Percentiles rank a stretch among this genome's conserved stretches.
phyloP scores from a whole-genome alignment of 2,888 invertebrate species.

The Mantis religiosa region DNA sequence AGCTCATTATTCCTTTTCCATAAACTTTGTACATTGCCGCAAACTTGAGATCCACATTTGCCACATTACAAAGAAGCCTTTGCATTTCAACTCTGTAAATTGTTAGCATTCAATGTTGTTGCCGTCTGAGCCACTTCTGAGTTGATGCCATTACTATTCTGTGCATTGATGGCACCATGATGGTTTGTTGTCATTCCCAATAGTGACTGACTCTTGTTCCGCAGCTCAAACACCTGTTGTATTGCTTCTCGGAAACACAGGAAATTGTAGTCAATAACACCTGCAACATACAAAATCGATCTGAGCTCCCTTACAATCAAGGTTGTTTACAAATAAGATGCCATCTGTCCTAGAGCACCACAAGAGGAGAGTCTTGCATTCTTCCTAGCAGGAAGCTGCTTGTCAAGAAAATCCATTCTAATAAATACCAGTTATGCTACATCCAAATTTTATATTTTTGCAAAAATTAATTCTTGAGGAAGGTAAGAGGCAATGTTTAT shows the following conservation, averaged over 20 bases:
- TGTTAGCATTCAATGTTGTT: not conserved
- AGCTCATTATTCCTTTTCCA: too few species aligned
- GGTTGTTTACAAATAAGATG: too few species aligned
- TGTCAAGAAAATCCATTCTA: too few species aligned
- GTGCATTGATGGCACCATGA: not conserved
- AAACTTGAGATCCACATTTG: not conserved
- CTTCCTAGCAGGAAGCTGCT: too few species aligned
- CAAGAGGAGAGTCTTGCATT: too few species aligned
- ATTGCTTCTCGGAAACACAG: slow-evolving; percentile 94
- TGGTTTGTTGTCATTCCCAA: slow-evolving; percentile 37
- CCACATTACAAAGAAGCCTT: not conserved
- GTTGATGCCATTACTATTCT: not conserved
- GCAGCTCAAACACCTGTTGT: slow-evolving; percentile 88
- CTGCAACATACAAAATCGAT: slow-evolving; percentile 46
- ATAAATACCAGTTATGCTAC: too few species aligned
- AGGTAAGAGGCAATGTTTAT: too few species aligned
- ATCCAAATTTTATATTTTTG: too few species aligned
- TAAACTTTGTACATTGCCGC: not conserved
- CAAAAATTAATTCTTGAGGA: too few species aligned
- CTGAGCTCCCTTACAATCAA: too few species aligned
- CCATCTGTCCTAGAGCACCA: too few species aligned
- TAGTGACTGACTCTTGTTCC: slow-evolving; percentile 63
- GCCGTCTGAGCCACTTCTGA: not conserved
- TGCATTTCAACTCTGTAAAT: not conserved
- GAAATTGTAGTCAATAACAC: slow-evolving; percentile 98